Conservation (phyloP, 2,113 vertebrate species). For the Aegypius monachus region DNA sequence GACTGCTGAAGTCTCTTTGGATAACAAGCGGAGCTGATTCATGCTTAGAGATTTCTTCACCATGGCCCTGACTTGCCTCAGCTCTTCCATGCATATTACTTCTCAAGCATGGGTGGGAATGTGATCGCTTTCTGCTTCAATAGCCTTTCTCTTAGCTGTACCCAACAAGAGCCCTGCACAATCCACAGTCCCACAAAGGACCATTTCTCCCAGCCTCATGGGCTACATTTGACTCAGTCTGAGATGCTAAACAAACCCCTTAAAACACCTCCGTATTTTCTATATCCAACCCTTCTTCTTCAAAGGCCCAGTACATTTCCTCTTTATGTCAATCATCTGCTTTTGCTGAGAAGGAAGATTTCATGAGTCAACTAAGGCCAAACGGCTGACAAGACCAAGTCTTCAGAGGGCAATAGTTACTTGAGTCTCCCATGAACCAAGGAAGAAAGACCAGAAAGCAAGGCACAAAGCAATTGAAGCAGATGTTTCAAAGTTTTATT, state of each 20-base stretch:
- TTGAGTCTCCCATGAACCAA: background rate
- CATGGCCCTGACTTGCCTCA: background rate
- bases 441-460: background rate
- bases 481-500: constrained; percentile 62
- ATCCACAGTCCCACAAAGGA: background rate
- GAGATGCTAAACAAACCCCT: background rate
- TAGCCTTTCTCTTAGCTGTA: background rate
- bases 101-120: background rate
- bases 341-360: background rate
- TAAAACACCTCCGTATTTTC: background rate
- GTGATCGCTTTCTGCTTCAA: background rate
- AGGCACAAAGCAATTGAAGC: background rate
- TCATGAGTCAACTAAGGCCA: background rate
- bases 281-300: background rate
- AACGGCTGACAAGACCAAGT: background rate
- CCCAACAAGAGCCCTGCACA: background rate
- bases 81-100: background rate
- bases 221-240: background rate
- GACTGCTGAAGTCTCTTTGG: background rate
- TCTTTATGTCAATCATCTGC: background rate
- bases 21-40: background rate
- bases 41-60: background rate
- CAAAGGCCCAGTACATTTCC: background rate
- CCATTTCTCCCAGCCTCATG: background rate
- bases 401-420: background rate